phyloP scores from a whole-genome alignment of 2,888 invertebrate genomes.

The Dione juno region DNA sequence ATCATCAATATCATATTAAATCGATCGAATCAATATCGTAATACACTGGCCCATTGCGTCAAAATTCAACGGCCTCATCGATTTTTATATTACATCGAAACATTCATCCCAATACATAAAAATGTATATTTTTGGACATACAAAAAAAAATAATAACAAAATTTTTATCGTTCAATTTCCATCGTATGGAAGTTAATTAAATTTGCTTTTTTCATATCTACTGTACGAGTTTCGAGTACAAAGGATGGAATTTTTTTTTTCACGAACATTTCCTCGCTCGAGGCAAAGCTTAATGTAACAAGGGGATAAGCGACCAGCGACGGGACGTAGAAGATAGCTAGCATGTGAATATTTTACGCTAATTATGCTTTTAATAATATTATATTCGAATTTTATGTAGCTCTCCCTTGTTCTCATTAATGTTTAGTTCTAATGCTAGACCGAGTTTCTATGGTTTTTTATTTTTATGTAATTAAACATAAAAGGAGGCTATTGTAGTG shows the following conservation, averaged over 20 bases:
- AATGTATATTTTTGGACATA: constrained; percentile 24
- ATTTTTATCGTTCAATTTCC: constrained; percentile 60
- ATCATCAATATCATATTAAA: no score
- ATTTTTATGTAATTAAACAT: not conserved
- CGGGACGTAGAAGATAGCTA: constrained; percentile 22
- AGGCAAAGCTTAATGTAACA: constrained; percentile 58
- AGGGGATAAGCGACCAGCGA: constrained; percentile 40
- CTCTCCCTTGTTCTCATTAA: constrained; percentile 10
- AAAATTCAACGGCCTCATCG: not conserved
- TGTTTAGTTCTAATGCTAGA: not conserved
- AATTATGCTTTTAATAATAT: constrained; percentile 30
- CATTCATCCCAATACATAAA: constrained; percentile 9
- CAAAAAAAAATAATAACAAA: constrained; percentile 37
- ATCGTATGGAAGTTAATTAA: constrained; percentile 69
- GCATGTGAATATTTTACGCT: constrained; percentile 26
- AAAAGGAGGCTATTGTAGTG: no score
- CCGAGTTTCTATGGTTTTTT: not conserved
- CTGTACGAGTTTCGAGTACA: constrained; percentile 51
- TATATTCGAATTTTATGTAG: constrained; percentile 8
- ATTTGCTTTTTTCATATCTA: constrained; percentile 69
- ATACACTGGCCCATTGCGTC: no score
- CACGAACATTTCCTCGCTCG: constrained; percentile 62
- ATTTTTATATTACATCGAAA: not conserved
- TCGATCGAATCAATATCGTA: no score
- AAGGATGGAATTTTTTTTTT: constrained; percentile 63